phyloP scores from a whole-genome alignment of 2,113 vertebrate genomes.

The Hylia prasina region DNA sequence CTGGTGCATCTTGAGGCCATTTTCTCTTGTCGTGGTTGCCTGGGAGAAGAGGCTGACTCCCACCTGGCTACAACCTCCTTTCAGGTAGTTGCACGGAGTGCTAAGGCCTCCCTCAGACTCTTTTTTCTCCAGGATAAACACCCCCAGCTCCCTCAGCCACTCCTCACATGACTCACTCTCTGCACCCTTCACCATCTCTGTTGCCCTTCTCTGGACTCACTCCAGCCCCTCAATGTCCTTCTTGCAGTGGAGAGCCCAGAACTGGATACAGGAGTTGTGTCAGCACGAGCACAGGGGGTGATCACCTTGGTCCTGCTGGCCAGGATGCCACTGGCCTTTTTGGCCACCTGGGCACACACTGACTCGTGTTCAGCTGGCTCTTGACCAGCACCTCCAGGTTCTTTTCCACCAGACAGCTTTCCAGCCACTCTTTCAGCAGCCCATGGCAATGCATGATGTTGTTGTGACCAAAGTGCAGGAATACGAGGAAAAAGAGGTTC shows the following conservation, averaged over 20 bases:
- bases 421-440: not conserved
- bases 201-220: not conserved
- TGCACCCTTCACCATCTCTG: not conserved
- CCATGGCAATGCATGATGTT: not conserved
- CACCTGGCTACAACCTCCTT: not conserved
- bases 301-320: not conserved
- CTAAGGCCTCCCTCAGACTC: not conserved
- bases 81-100: no score
- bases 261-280: no score
- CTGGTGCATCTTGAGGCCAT: no score
- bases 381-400: not conserved
- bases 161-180: no score
- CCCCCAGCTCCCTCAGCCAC: not conserved
- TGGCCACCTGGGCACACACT: not conserved
- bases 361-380: accelerated
- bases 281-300: not conserved
- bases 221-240: not conserved
- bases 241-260: not conserved
- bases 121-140: not conserved
- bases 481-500: not conserved
- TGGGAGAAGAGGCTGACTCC: not conserved
- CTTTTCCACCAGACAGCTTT: not conserved
- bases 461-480: not conserved
- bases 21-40: not conserved
- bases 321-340: not conserved